Evolutionary conservation across 2,888 invertebrate genomes (phyloP), one percentile per base, ranked within the genome.

Genomic region (Oxystoma pomonae): DNA sequence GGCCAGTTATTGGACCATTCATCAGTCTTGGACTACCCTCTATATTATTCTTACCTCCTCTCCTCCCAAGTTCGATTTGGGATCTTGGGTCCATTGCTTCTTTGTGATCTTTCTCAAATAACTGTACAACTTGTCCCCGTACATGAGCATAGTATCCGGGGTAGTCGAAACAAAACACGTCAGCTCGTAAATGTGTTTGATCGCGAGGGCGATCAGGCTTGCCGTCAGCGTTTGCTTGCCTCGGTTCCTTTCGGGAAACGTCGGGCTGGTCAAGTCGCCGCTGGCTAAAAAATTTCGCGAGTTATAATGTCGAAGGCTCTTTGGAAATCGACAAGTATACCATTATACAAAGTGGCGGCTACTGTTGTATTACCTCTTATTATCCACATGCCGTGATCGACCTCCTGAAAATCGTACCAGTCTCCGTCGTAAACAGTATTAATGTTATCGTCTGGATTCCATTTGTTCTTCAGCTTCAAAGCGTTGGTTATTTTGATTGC

Each of bases 111-210:
- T 77, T 53, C 81, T 70, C 0, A 84, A 82, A 71, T 81, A 79
- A 0, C 83, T 83, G 71, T 86, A 83, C 1, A 89, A 74, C 0
- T 84, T 74, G 75, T 89, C 88, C 0, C 89, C 89, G 65, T 88
- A 87, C 68, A 84, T 85, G 9, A 89, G 71, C 1, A 88, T 80
- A 0, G 84, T 82, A 74, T 88, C 87, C 2, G 89, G 73, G 0
- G 87, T 77, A 1, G 78, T 74, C 0, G 83, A 75, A 59, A 85
- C 85, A 85, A 87, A 89, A 65, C 82, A 81, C 0, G 78, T 74
- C 55, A 85, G 81, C 0, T 84, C 83, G 70, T 86, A 87, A 0
- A 87, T 81, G 57, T 81, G 77, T 0, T 84, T 84, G 1, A 87
- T 84, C 0, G 84, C 85, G 7, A 88, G 80, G 0, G 86, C 86